Evolutionary conservation across 1,140 invertebrate genomes (phyloP), one percentile per base, ranked within the genome.

Genomic region (Octopus sinensis): DNA sequence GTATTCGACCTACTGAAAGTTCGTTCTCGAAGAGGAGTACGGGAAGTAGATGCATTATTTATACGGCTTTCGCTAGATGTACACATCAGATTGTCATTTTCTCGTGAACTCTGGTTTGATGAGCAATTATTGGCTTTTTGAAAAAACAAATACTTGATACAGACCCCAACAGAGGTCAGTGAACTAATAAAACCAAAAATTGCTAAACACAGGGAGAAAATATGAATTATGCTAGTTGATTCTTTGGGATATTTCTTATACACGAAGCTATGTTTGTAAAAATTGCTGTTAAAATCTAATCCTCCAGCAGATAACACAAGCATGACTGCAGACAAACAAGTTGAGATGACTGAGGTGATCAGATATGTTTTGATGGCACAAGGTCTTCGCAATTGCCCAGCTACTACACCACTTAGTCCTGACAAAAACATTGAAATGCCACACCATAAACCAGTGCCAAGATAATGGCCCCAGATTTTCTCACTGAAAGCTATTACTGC

Each of bases 401-500:
- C 80, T 43, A 82, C 62, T 53, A 84, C 79, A 56, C 80, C 81
- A 12, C 80, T 53, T 23, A 84, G 76, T 17, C 83, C 83, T 52
- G 82, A 62, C 76, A 83, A 62, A 75, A 81, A 83, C 54, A 84
- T 71, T 13, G 73, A 53, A 5, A 82, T 76, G 5, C 84, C 84
- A 53, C 82, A 79, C 84, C 84, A 84, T 76, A 84, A 77, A 51
- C 84, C 84, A 13, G 84, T 82, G 43, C 73, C 80, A 6, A 83
- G 56, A 17, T 82, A 83, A 62, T 84, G 78, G 52, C 84, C 84
- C 84, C 84, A 84, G 75, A 81, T 76, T 62, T 76, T 77, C 54
- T 81, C 43, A 30, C 76, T 71, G 56, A 84, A 81, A 23, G 77
- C 82, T 12, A 83, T 54, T 4, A 82, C 78, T 7, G 84, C 82